A percentile compares a stretch with the other conserved stretches of the same genome.
Evolutionary conservation across 2,888 invertebrate genomes (phyloP).

Genomic region (Selenia dentaria): DNA sequence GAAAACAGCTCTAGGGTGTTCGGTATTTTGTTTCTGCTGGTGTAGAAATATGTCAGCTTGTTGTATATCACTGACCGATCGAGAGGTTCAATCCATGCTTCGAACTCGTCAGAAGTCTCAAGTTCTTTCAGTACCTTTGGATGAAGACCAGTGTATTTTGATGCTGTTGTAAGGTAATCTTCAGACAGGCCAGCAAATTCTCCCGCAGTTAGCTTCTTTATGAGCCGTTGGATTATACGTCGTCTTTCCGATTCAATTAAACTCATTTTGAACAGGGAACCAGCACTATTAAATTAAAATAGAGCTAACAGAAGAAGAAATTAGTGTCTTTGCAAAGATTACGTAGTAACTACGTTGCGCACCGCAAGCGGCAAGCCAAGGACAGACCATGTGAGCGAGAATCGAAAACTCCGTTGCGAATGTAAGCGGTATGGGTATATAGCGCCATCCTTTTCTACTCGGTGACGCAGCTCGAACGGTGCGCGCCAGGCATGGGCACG

Average conservation of each 20-base stretch:
- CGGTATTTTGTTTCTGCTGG: conserved; percentile 33
- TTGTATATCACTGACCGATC: conserved; percentile 39
- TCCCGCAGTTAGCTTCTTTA: conserved; percentile 1
- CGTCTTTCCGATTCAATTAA: background rate
- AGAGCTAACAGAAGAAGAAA: background rate
- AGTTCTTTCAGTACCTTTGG: conserved; percentile 12
- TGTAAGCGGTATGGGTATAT: background rate
- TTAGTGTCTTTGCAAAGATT: no score
- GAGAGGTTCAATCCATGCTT: conserved; percentile 15
- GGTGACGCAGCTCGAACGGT: background rate
- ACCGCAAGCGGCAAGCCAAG: background rate
- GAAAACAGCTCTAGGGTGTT: conserved; percentile 38
- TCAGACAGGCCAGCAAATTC: background rate
- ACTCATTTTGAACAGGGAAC: background rate
- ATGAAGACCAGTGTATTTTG: conserved; percentile 33
- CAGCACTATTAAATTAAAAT: background rate
- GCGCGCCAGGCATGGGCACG: background rate
- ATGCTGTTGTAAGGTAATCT: conserved; percentile 3
- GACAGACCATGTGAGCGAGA: background rate
- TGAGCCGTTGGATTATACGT: conserved; percentile 7
- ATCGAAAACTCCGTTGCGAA: background rate
- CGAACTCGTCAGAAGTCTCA: background rate
- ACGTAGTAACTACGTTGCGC: background rate
- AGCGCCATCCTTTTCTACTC: background rate
- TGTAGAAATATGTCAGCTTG: conserved; percentile 35